phyloP scores from a whole-genome alignment of 1,140 invertebrate species.

The Drosophila prosaltans region DNA sequence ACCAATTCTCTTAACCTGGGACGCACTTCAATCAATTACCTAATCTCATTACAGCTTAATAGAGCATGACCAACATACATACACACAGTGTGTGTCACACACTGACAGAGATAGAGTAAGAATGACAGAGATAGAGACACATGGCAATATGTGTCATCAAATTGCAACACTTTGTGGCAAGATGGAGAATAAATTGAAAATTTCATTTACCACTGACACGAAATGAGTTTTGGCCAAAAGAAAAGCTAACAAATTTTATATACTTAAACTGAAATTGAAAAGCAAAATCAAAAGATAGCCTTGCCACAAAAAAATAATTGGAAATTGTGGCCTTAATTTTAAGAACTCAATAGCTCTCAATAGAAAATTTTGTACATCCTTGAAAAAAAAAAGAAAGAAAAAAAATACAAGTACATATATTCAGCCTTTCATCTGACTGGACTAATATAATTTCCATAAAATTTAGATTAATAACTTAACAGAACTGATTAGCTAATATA shows the following conservation, averaged over 20 bases:
- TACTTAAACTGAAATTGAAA: not conserved
- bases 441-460: no score
- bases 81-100: not conserved
- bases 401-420: no score
- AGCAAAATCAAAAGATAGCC: not conserved
- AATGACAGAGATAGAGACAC: not conserved
- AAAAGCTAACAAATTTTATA: not conserved
- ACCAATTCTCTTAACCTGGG: conserved; percentile 42
- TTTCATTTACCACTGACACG: conserved; percentile 37
- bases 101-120: not conserved
- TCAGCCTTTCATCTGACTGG: no score
- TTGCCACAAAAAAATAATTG: not conserved
- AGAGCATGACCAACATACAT: conserved; percentile 57
- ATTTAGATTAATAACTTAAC: no score
- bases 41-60: conserved; percentile 79
- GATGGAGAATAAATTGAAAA: conserved; percentile 30
- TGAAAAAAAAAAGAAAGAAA: no score
- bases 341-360: not conserved
- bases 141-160: conserved; percentile 16
- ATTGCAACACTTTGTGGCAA: conserved; percentile 25
- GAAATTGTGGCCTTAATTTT: conserved; percentile 1
- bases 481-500: no score
- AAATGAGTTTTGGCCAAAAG: conserved; percentile 37
- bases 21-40: conserved; percentile 73
- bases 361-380: no score